Evolutionary conservation across 2,888 invertebrate genomes (phyloP), one percentile per base, ranked within the genome.

Genomic region (Pomacea canaliculata): DNA sequence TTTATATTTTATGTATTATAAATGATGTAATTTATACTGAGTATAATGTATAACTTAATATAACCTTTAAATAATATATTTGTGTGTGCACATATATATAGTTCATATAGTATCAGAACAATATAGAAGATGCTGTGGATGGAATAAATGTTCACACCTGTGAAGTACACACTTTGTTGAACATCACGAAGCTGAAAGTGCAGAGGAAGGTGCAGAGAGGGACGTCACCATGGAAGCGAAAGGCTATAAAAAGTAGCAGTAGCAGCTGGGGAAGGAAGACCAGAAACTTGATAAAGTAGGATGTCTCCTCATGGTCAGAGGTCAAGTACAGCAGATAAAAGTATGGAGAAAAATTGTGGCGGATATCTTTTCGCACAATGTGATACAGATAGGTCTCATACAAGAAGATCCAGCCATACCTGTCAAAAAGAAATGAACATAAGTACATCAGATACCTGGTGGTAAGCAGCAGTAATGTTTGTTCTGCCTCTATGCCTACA

Each of bases 271-370:
- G 95, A 19, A 95, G 85, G 70, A 94, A 92, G 18, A 93, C 92
- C 0, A 94, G 86, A 0, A 94, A 79, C 85, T 94, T 95, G 10
- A 95, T 88, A 16, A 93, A 92, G 0, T 92, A 16, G 4, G 84
- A 81, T 4, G 71, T 75, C 49, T 80, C 81, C 16, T 83, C 79
- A 16, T 83, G 79, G 37, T 74, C 71, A 8, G 77, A 76, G 59
- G 84, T 83, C 81, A 99, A 92, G 90, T 99, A 99, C 56, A 96
- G 94, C 90, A 97, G 93, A 89, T 99, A 97, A 91, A 99, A 99
- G 83, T 96, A 96, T 0, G 97, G 92, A 0, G 99, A 99, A 91
- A 99, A 99, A 90, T 99, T 99, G 90, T 99, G 99, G 48, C 95
- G 93, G 0, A 94, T 94, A 89, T 99, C 99, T 86, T 94, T 94